Percentiles rank a stretch among this genome's conserved stretches.
Conservation (phyloP, 2,888 invertebrate species). For the Aphelenchoides bicaudatus region DNA sequence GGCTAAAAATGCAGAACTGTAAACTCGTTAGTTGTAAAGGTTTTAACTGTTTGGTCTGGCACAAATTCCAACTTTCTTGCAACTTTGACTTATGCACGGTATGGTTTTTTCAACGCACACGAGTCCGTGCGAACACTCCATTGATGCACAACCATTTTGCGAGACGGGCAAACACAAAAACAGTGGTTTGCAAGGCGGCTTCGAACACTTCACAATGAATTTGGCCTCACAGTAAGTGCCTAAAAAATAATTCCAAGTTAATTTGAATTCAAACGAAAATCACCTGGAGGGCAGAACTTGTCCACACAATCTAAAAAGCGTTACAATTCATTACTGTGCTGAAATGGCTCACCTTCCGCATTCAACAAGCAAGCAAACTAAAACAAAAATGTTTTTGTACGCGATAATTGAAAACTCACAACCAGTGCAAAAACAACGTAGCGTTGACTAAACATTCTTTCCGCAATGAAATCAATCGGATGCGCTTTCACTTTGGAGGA, state of each 20-base stretch:
- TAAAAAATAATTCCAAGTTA: slow-evolving; percentile 27
- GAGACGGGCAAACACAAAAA: slow-evolving; percentile 26
- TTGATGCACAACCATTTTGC: slow-evolving; percentile 28
- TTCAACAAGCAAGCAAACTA: background rate
- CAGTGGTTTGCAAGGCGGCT: slow-evolving; percentile 29
- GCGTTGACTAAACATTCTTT: no score
- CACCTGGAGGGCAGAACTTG: slow-evolving; percentile 35
- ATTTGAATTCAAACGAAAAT: slow-evolving; percentile 28
- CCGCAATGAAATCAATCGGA: no score
- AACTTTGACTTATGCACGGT: slow-evolving; percentile 29
- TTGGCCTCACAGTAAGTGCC: slow-evolving; percentile 32
- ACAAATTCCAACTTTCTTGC: slow-evolving; percentile 30
- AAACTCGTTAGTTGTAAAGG: background rate
- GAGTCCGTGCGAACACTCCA: slow-evolving; percentile 18
- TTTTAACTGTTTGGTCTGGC: slow-evolving; percentile 33
- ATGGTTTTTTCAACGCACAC: slow-evolving; percentile 30
- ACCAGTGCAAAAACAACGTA: background rate
- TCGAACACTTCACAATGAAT: slow-evolving; percentile 27
- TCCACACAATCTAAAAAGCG: slow-evolving; percentile 25
- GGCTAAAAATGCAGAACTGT: slow-evolving; percentile 19
- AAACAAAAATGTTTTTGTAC: no score
- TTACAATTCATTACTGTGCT: background rate
- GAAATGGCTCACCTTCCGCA: background rate
- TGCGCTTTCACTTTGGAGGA: no score
- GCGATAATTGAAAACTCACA: no score